These are phyloP conservation scores for Porphyrio hochstetteri DNA, from an alignment of 2,113 vertebrate genomes.

Conservation along the genomic window DNA sequence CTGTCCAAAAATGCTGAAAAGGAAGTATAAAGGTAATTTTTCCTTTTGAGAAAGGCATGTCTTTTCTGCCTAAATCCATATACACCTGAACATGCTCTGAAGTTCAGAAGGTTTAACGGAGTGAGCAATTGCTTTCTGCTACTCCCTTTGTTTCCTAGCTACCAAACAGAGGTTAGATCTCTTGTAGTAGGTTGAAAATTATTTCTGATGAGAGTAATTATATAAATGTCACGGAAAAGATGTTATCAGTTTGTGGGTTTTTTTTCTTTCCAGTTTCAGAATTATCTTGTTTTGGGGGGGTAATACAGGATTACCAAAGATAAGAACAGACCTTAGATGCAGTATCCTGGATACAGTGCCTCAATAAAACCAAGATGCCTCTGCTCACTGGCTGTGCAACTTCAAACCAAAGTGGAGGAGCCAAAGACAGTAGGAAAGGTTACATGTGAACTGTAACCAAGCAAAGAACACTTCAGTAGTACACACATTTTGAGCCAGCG, in stretches of 20 bases:
- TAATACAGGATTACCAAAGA: conserved; percentile 38
- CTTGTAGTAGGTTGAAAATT: conserved; percentile 48
- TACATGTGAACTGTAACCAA: conserved; percentile 42
- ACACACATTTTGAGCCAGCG: conserved; percentile 17
- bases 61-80: conserved; percentile 21
- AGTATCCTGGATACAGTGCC: conserved; percentile 11
- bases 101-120: conserved; percentile 59
- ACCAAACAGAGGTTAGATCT: conserved; percentile 30
- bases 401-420: conserved; percentile 2
- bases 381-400: background rate
- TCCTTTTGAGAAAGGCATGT: background rate
- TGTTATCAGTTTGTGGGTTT: background rate
- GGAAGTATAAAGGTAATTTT: background rate
- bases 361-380: background rate
- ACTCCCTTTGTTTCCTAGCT: conserved; percentile 70
- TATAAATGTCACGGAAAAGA: conserved; percentile 65
- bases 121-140: conserved; percentile 36
- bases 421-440: conserved; percentile 44
- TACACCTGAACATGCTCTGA: background rate
- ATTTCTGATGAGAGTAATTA: conserved; percentile 73
- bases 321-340: conserved; percentile 52
- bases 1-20: background rate
- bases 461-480: background rate
- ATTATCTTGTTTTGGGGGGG: conserved; percentile 3
- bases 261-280: background rate